Evolutionary conservation across 2,888 invertebrate genomes (phyloP), one percentile per base, ranked within the genome.

Genomic region (Drosophila hamatofila): DNA sequence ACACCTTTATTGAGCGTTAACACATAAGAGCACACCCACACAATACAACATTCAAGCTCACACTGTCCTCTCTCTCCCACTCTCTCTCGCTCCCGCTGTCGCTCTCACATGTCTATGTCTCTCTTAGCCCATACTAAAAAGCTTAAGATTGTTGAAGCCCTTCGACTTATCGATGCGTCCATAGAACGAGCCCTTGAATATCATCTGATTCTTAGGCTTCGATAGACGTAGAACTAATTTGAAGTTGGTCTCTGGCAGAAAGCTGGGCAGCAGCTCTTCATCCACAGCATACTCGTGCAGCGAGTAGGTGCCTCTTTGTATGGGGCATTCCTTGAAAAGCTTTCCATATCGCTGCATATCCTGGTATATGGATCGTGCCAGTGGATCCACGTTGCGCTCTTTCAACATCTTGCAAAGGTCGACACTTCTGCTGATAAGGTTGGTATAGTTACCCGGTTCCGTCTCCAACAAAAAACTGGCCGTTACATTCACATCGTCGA

Each of bases 71-170:
- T 23, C 23, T 23, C 23, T 35, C 6, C 5, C 23, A 4, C 21
- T 16, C 49, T 21, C 16, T 21, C 51, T 16, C 21, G n/a, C 23
- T 35, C n/a, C 5, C n/a, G n/a, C 21, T 21, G 6, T 48, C 6
- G 7, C n/a, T 30, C 11, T 18, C 12, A 14, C 6, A 14, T 14
- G 14, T 51, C 7, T 11, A 23, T 2, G 1, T 21, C 11, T 12
- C 6, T 0, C 8, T 35, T 74, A 92, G 4, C 91, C 91, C 80
- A 92, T 73, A 51, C 91, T 92, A 54, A 92, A 92, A 70, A 89
- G 86, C 79, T 91, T 92, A 1, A 92, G 83, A 81, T 92, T 91
- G 72, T 92, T 86, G 39, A 92, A 92, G 4, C 91, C 92, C 66
- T 92, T 92, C 16, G 92, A 91, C 35, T 92, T 92, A 66, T 92